Conservation (phyloP, 2,888 invertebrate species). For the Desoria tigrina region DNA sequence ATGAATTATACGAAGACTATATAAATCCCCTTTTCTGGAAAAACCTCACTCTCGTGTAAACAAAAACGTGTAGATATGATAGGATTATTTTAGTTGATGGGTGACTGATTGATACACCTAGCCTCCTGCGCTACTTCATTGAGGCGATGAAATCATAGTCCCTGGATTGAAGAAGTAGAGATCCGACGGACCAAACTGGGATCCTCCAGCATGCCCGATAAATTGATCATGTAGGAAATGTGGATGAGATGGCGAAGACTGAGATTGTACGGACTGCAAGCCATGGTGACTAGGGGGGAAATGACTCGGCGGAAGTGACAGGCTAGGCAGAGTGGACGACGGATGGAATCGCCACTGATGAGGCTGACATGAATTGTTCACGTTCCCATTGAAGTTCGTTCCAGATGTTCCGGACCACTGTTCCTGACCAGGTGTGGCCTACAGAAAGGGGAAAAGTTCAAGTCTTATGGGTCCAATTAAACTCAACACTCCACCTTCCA, state of each 20-base stretch:
- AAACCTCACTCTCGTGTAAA: background rate
- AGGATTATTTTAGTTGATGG: too few relatives aligned
- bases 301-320: background rate
- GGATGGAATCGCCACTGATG: too few relatives aligned
- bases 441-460: too few relatives aligned
- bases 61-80: background rate
- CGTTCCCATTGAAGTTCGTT: too few relatives aligned
- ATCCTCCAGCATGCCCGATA: background rate
- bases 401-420: too few relatives aligned
- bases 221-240: background rate
- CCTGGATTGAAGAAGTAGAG: conserved; percentile 9
- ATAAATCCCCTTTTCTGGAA: background rate
- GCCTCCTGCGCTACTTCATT: background rate
- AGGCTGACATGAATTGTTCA: too few relatives aligned
- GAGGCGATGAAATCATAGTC: conserved; percentile 8
- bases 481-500: too few relatives aligned
- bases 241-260: conserved; percentile 1
- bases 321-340: too few relatives aligned
- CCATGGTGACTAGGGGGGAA: background rate
- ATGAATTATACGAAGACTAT: background rate
- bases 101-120: background rate
- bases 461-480: too few relatives aligned
- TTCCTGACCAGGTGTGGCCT: background rate
- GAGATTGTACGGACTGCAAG: background rate
- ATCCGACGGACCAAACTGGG: background rate